Evolutionary conservation across 2,113 vertebrate genomes (phyloP), one percentile per base, ranked within the genome.

Genomic region (Marcusenius ussheri): DNA sequence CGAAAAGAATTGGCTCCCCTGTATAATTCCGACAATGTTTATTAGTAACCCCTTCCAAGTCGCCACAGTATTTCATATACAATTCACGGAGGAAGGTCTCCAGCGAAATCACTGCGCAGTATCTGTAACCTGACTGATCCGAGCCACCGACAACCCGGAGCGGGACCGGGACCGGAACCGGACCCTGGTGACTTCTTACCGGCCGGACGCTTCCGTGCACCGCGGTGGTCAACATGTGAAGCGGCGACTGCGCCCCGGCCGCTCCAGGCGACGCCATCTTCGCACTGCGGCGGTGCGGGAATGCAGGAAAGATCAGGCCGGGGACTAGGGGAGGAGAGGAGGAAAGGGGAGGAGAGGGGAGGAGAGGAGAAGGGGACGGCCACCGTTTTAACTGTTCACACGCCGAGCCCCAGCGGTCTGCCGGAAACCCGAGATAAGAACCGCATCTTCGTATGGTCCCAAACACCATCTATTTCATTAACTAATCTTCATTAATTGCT

Each of bases 231-330:
- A 96, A 93, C 83, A 94, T 94, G 90, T 95, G 95, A 90, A 95
- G 93, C 93, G 95, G 94, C 93, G 94, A 94, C 93, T 95, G 95
- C 93, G 95, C 95, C 93, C 95, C 95, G 93, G 94, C 95, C 93
- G 95, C 95, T 95, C 95, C 95, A 92, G 96, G 95, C 94, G 96
- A 96, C 96, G 96, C 96, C 96, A 96, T 96, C 96, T 96, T 96
- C 95, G 94, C 94, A 91, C 94, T 95, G 95, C 93, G 93, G 95
- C 94, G 95, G 95, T 94, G 92, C 91, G 95, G 91, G 92, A 94
- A 92, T 94, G 94, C 62, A 93, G 74, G 74, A 2, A 91, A 92
- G 90, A 94, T 93, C 88, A 51, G 92, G 87, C 92, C 91, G 90
- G 58, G 74, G 89, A 84, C 91, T 88, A 89, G 89, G 87, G 91